These are phyloP conservation scores for Polydesmus complanatus DNA, from an alignment of 2,888 invertebrate species.

Conservation along the genomic window DNA sequence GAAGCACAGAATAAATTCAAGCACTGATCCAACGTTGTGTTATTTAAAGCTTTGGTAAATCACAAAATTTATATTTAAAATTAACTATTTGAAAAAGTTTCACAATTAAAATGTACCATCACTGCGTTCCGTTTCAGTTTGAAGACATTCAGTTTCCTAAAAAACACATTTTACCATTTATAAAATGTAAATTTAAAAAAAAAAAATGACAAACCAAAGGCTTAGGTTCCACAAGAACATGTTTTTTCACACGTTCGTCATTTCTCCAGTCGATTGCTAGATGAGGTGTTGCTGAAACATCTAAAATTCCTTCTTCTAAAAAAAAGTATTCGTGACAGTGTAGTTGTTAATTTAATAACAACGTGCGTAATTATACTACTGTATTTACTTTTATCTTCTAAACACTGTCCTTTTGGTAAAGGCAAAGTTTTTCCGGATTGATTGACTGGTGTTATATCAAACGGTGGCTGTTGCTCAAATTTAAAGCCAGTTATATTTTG, in stretches of 20 bases:
- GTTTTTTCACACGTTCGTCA: slow-evolving; percentile 30
- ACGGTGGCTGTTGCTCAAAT: slow-evolving; percentile 23
- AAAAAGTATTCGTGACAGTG: slow-evolving; percentile 3
- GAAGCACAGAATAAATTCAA: slow-evolving; percentile 37
- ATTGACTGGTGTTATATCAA: slow-evolving; percentile 30
- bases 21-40: slow-evolving; percentile 31
- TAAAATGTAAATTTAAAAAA: slow-evolving; percentile 2
- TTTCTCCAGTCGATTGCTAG: slow-evolving; percentile 38
- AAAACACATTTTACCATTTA: background rate
- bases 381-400: slow-evolving; percentile 26
- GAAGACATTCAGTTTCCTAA: slow-evolving; percentile 3
- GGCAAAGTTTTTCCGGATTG: slow-evolving; percentile 26
- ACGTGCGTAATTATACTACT: background rate
- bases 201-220: slow-evolving; percentile 25
- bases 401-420: slow-evolving; percentile 26
- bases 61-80: background rate
- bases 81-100: slow-evolving; percentile 19
- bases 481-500: slow-evolving; percentile 6
- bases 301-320: slow-evolving; percentile 30
- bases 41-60: slow-evolving; percentile 24
- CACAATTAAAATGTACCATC: slow-evolving; percentile 8
- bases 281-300: slow-evolving; percentile 26
- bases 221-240: slow-evolving; percentile 34
- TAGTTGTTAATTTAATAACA: background rate
- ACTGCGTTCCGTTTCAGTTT: background rate